These are phyloP conservation scores for Galeruca laticollis DNA, from an alignment of 2,888 invertebrate genomes.

Conservation along the genomic window DNA sequence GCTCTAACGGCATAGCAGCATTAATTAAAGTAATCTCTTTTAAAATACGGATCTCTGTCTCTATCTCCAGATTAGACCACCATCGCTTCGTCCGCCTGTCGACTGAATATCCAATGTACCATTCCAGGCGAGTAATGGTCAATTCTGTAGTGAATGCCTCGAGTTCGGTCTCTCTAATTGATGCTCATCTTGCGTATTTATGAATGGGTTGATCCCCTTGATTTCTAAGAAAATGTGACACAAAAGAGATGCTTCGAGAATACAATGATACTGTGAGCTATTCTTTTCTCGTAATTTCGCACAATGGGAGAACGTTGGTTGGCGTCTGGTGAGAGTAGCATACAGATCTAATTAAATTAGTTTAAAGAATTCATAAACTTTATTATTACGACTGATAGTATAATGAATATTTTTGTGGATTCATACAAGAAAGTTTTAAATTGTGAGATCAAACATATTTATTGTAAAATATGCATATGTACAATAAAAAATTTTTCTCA, in stretches of 20 bases:
- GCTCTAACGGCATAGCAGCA: not conserved
- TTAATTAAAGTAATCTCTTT: not conserved
- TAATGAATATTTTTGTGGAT: not conserved
- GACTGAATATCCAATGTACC: conserved; percentile 25
- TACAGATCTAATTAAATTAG: not conserved
- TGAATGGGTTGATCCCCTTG: conserved; percentile 17
- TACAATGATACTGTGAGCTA: conserved; percentile 2
- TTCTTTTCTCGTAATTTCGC: not conserved
- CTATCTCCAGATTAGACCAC: not conserved
- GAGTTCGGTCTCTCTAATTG: conserved; percentile 20
- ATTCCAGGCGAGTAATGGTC: conserved; percentile 24
- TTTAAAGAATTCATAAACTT: not conserved
- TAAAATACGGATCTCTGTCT: not conserved
- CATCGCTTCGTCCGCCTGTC: not conserved
- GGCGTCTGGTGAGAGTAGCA: not conserved
- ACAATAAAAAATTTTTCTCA: too few relatives aligned
- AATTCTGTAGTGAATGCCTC: conserved; percentile 20
- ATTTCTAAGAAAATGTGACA: conserved; percentile 11
- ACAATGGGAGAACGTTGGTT: not conserved
- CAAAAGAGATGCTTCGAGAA: conserved; percentile 9
- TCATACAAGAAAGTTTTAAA: too few relatives aligned
- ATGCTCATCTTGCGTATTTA: conserved; percentile 27
- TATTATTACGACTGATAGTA: not conserved
- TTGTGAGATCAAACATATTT: too few relatives aligned
- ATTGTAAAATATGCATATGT: too few relatives aligned